A percentile compares a stretch with the other conserved stretches of the same genome.
phyloP scores from a whole-genome alignment of 2,797 vertebrate species.

The Gallinago solitaria region DNA sequence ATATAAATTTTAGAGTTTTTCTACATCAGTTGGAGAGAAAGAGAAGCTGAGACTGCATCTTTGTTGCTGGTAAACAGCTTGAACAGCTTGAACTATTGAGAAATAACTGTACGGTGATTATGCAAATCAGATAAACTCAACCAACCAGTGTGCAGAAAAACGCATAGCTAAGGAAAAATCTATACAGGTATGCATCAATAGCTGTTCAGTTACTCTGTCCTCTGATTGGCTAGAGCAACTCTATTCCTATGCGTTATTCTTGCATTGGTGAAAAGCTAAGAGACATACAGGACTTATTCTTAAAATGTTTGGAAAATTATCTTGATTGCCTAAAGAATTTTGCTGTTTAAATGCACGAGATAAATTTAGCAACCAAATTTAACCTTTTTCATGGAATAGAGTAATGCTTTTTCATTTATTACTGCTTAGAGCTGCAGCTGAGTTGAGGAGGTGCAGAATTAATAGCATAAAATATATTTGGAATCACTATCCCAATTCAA shows the following conservation, averaged over 20 bases:
- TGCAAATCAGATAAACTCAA: constrained; percentile 65
- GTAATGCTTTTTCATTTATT: constrained; percentile 26
- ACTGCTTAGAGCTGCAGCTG: constrained; percentile 7
- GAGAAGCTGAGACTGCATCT: constrained; percentile 64
- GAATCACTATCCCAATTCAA: background rate
- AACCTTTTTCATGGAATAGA: background rate
- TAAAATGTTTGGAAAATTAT: constrained; percentile 55
- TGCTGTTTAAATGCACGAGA: constrained; percentile 15
- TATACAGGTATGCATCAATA: constrained; percentile 50
- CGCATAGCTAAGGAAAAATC: constrained; percentile 40
- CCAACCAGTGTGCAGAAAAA: constrained; percentile 45
- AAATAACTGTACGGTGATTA: constrained; percentile 55
- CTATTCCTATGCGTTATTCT: constrained; percentile 57
- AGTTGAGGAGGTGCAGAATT: background rate
- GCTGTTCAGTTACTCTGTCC: constrained; percentile 6
- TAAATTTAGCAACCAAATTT: constrained; percentile 50
- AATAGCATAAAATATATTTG: background rate
- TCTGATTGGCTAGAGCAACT: constrained; percentile 19
- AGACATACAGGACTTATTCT: constrained; percentile 25
- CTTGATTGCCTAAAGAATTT: constrained; percentile 56
- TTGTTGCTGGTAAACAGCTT: constrained; percentile 60
- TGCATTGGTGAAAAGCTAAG: constrained; percentile 32
- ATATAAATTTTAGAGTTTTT: constrained; percentile 34
- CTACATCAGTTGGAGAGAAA: constrained; percentile 38
- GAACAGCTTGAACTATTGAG: constrained; percentile 40